Evolutionary conservation across 1,140 invertebrate genomes (phyloP), one percentile per base, ranked within the genome.

Genomic region (Meteorus sp.): DNA sequence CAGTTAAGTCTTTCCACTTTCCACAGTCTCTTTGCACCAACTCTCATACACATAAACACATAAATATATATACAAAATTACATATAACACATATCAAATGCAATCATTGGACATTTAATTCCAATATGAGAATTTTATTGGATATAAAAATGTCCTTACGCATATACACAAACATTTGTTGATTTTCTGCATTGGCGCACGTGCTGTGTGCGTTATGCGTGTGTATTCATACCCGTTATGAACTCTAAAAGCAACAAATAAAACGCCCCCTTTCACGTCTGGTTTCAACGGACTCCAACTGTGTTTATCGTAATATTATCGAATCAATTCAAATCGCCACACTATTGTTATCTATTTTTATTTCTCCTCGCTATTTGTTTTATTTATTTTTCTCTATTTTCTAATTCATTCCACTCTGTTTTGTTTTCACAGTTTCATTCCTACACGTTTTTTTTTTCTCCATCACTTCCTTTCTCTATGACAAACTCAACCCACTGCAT

Each of bases 1-100:
- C 52, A 58, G 37, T 63, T n/a, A n/a, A n/a, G n/a, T n/a, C n/a
- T n/a, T n/a, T n/a, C 59, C 55, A 56, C 60, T 63, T 63, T 59
- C 54, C 61, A 62, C 59, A 59, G 53, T 56, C 50, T 48, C 29
- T 41, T 37, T 53, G 25, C n/a, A 13, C 39, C 51, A 29, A 48
- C 44, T 59, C 56, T 44, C 19, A 4, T 39, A 11, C 8, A 11
- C 15, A n/a, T 15, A n/a, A 7, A 15, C 35, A 13, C 35, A 11
- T 11, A 6, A 33, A 33, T 6, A 33, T 6, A 6, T 7, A 8
- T 7, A 39, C 8, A 4, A n/a, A 11, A 39, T 8, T 39, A 13
- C 11, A 39, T 39, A 39, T n/a, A 33, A 39, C 15, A 39, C 11
- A 39, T 15, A 39, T n/a, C n/a, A n/a, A n/a, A n/a, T n/a, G n/a